phyloP scores from a whole-genome alignment of 2,888 invertebrate species.

The Pristionchus arcanus region DNA sequence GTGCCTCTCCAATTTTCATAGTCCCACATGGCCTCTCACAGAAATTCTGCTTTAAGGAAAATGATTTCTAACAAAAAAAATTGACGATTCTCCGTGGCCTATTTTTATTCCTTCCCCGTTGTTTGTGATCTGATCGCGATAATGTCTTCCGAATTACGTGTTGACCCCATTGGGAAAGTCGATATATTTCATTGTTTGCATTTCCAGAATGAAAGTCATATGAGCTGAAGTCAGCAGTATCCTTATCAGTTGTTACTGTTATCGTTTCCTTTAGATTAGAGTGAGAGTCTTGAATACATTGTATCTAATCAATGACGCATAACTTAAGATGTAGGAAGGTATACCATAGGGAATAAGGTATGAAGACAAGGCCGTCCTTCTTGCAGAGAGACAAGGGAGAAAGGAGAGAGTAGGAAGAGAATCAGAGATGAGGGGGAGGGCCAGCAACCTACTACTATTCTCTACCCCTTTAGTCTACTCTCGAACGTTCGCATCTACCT shows the following conservation, averaged over 20 bases:
- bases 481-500: slow-evolving; percentile 29
- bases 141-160: neutral
- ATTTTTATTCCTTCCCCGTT: neutral
- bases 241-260: slow-evolving; percentile 39
- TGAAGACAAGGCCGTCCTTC: slow-evolving; percentile 25
- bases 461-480: neutral
- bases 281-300: neutral
- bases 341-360: neutral
- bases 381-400: neutral
- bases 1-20: too few species aligned
- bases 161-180: neutral
- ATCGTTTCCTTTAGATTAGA: slow-evolving; percentile 14
- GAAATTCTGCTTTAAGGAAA: too few species aligned
- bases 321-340: neutral
- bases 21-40: too few species aligned
- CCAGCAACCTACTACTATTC: slow-evolving; percentile 15
- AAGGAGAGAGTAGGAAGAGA: slow-evolving; percentile 17
- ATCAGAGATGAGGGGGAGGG: slow-evolving; percentile 42
- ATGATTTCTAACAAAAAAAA: too few species aligned
- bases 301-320: slow-evolving; percentile 2
- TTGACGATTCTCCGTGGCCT: neutral
- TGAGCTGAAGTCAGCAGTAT: slow-evolving; percentile 20
- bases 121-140: slow-evolving; percentile 1
- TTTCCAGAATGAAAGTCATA: slow-evolving; percentile 16
- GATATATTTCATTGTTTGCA: neutral